These are phyloP conservation scores for Coreius guichenoti DNA, from an alignment of 2,797 vertebrate species.

Conservation along the genomic window DNA sequence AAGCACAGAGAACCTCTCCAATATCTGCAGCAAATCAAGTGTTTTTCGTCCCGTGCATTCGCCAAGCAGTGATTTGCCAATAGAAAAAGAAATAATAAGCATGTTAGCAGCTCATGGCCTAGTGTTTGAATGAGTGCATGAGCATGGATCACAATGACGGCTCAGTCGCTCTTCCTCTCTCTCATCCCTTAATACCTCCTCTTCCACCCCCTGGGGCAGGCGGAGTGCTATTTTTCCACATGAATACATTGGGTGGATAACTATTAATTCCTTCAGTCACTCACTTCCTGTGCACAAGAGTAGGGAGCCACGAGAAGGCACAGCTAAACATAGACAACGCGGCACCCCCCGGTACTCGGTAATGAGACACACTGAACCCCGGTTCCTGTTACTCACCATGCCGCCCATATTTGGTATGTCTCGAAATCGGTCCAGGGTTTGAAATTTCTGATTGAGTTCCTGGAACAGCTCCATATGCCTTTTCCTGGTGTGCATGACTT, in stretches of 20 bases:
- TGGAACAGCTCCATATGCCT: conserved; percentile 99
- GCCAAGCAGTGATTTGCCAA: conserved; percentile 76
- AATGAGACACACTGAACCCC: conserved; percentile 43
- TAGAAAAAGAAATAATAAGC: conserved; percentile 70
- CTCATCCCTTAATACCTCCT: conserved; percentile 48
- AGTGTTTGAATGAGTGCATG: conserved; percentile 77
- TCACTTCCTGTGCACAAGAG: conserved; percentile 65
- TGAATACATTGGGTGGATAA: conserved; percentile 67
- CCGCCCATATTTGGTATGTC: conserved; percentile 99
- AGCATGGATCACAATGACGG: conserved; percentile 66
- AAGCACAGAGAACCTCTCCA: conserved; percentile 29
- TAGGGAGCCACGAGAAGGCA: conserved; percentile 40
- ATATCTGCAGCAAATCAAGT: conserved; percentile 53
- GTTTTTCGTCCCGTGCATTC: conserved; percentile 72
- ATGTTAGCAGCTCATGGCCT: conserved; percentile 70
- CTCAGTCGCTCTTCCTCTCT: conserved; percentile 59
- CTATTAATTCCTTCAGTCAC: conserved; percentile 75
- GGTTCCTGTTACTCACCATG: conserved; percentile 92
- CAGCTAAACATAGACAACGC: conserved; percentile 66
- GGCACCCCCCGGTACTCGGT: conserved; percentile 53
- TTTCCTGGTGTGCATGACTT: conserved; percentile 99
- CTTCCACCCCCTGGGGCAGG: conserved; percentile 49
- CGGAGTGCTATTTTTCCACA: conserved; percentile 64
- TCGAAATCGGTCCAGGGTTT: conserved; percentile 99
- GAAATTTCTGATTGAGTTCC: conserved; percentile 99